Base-by-base conservation (phyloP, 2,113 vertebrate species). In the Ranitomeya variabilis region DNA sequence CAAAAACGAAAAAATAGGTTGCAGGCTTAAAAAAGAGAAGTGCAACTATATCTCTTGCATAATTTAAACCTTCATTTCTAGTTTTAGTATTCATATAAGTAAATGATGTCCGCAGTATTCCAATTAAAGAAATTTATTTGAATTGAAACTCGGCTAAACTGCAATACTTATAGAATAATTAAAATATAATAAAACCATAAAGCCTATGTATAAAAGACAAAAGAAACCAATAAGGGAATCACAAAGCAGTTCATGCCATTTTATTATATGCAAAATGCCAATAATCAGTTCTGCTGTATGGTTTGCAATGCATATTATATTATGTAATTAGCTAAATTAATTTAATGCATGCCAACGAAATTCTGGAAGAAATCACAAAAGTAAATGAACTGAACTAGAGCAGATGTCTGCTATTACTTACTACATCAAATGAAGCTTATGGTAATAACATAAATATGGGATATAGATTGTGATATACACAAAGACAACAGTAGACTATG, bases 351-450 rank as follows among this genome's bases (percentile, higher is more conserved):
- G 80, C 51, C 60, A 82, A 82, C 21, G 11, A 83, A 83, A 14
- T 83, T 83, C 31, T 51, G 37, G 9, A 67, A 19, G 60, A 83
- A 83, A 83, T 83, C 81, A 67, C 60, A 83, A 81, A 60, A n/a
- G 60, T 67, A 64, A 83, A 67, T 83, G 37, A 83, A 52, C 21
- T 67, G 37, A 83, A 83, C n/a, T 67, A 83, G 31, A 83, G 66
- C 60, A 83, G 31, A 64, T 45, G 62, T 64, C n/a, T 67, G 26
- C 81, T 83, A 45, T 81, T 81, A 81, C 79, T 60, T 59, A 62
- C 55, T 19, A 37, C 26, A 37, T 62, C 23, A 82, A 51, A 64
- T 82, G 19, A 81, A 80, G 16, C 78, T 80, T 26, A 37, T 15
- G 26, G 69, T 18, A 45, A 74, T 45, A 74, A 74, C 37, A 74